These are phyloP conservation scores for Percopsis omiscomaycus DNA, from an alignment of 2,797 vertebrate species.

Conservation along the genomic window DNA sequence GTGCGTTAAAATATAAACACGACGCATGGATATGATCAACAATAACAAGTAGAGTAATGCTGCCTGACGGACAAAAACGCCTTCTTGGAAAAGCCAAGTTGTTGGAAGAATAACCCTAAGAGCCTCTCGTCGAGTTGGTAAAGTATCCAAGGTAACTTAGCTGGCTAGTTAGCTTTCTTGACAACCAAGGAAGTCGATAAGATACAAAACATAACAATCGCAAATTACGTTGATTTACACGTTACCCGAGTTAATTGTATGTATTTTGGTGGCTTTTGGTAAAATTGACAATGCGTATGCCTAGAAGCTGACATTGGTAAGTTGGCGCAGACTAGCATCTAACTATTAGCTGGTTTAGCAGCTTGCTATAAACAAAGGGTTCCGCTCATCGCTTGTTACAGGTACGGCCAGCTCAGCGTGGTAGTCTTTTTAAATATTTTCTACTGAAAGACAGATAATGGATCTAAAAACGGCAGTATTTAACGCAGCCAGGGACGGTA, in stretches of 20 bases:
- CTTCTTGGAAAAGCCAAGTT: constrained; percentile 17
- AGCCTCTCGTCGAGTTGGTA: constrained; percentile 9
- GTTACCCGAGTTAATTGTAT: background rate
- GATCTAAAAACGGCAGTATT: constrained; percentile 98
- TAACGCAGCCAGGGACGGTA: constrained; percentile 95
- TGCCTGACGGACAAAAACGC: constrained; percentile 23
- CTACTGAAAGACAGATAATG: constrained; percentile 70
- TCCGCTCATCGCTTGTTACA: constrained; percentile 19
- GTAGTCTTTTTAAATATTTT: background rate
- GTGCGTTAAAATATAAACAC: constrained; percentile 22
- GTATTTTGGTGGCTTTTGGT: background rate
- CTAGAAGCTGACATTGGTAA: background rate
- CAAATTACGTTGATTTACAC: constrained; percentile 29
- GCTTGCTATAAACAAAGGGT: constrained; percentile 72
- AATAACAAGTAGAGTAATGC: constrained; percentile 35
- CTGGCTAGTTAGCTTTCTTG: constrained; percentile 51
- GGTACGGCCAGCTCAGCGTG: background rate
- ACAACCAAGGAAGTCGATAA: constrained; percentile 67
- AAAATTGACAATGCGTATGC: background rate
- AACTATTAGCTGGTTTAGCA: constrained; percentile 19
- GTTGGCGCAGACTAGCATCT: constrained; percentile 1
- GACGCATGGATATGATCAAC: constrained; percentile 24
- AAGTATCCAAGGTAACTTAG: constrained; percentile 29
- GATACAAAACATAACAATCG: constrained; percentile 37
- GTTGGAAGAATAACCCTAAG: constrained; percentile 24